phyloP scores from a whole-genome alignment of 2,888 invertebrate species.

The Macaria notata region DNA sequence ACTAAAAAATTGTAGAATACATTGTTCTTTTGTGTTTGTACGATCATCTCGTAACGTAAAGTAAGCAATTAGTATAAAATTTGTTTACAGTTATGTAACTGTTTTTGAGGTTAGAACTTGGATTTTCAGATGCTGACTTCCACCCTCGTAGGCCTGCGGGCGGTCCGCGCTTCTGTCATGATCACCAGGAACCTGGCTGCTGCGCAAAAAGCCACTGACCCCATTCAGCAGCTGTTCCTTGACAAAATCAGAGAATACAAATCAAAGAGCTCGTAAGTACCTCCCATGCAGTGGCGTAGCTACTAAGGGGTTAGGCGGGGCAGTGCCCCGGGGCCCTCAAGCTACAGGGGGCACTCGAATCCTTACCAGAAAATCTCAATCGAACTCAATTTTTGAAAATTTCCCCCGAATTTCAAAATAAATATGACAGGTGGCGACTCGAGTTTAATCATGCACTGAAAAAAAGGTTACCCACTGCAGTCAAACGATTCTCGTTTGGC shows the following conservation, averaged over 20 bases:
- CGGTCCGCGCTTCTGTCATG: conserved; percentile 73
- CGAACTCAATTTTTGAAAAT: too few species aligned
- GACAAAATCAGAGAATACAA: conserved; percentile 96
- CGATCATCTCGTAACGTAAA: background rate
- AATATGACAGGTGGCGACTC: too few species aligned
- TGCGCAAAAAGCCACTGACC: conserved; percentile 89
- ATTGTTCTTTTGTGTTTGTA: background rate
- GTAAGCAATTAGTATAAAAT: conserved; percentile 17
- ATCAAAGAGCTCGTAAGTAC: conserved; percentile 90
- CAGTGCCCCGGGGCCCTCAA: too few species aligned
- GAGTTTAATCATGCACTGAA: too few species aligned
- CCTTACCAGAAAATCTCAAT: too few species aligned
- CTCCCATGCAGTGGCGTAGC: conserved; percentile 1
- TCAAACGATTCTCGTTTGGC: too few species aligned
- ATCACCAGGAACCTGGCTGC: conserved; percentile 88
- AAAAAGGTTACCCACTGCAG: too few species aligned
- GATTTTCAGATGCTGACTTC: conserved; percentile 82
- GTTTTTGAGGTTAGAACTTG: conserved; percentile 60
- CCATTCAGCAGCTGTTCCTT: conserved; percentile 96
- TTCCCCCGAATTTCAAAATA: too few species aligned
- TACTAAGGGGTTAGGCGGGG: too few species aligned
- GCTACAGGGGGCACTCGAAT: too few species aligned
- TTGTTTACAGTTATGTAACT: conserved; percentile 56
- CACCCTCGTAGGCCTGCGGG: conserved; percentile 76
- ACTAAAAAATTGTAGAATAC: conserved; percentile 6